phyloP scores from a whole-genome alignment of 1,140 invertebrate genomes.

The Lysiphlebus fabarum region DNA sequence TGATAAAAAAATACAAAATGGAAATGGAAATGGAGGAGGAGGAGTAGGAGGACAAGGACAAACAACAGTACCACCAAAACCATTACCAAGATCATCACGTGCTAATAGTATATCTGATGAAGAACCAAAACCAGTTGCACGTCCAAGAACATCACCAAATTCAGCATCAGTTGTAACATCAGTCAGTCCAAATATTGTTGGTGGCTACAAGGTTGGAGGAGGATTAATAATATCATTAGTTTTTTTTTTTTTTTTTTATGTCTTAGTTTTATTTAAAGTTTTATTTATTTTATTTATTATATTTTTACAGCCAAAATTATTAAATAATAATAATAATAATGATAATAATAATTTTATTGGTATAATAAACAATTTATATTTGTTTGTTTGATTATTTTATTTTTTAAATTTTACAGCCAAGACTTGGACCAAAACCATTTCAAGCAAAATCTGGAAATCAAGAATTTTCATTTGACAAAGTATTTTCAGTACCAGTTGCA shows the following conservation, averaged over 20 bases:
- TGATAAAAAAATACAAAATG: constrained; percentile 49
- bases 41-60: constrained; percentile 49
- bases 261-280: background rate
- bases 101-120: constrained; percentile 65
- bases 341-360: too few relatives aligned
- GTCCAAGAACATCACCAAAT: constrained; percentile 67
- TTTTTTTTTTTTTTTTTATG: too few relatives aligned
- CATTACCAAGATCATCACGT: constrained; percentile 67
- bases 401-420: constrained; percentile 58
- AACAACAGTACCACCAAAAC: constrained; percentile 65
- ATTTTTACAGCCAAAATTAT: too few relatives aligned
- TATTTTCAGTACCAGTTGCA: constrained; percentile 72
- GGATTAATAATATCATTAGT: background rate
- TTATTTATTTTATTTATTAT: background rate
- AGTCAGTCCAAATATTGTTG: constrained; percentile 58
- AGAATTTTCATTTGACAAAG: constrained; percentile 75
- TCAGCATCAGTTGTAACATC: constrained; percentile 55
- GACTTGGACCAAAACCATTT: constrained; percentile 78
- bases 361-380: too few relatives aligned
- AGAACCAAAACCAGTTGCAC: constrained; percentile 68
- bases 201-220: constrained; percentile 68
- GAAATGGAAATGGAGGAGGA: constrained; percentile 34
- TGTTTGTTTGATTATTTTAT: too few relatives aligned
- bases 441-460: constrained; percentile 68
- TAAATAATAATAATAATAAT: too few relatives aligned